These are phyloP conservation scores for Cheilosia urbana DNA, from an alignment of 2,888 invertebrate species.

Conservation along the genomic window DNA sequence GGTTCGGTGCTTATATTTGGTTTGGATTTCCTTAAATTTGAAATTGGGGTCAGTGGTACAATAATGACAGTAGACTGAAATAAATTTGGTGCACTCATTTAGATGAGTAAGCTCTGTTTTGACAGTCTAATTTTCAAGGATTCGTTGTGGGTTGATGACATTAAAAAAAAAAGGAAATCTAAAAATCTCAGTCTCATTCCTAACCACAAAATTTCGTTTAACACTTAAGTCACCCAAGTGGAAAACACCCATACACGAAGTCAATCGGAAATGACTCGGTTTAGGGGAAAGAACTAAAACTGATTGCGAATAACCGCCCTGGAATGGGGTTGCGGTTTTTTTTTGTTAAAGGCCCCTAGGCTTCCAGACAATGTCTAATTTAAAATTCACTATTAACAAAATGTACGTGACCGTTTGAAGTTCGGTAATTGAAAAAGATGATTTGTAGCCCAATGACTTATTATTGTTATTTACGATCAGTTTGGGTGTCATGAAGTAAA, in stretches of 20 bases:
- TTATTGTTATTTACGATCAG: neutral
- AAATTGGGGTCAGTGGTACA: neutral
- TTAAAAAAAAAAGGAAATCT: too few species aligned
- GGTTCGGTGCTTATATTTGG: too few species aligned
- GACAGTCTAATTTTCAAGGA: neutral
- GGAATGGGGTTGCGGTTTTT: neutral
- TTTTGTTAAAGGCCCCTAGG: neutral
- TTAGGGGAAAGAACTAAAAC: too few species aligned
- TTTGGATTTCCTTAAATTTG: neutral
- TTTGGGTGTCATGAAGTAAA: constrained; percentile 1
- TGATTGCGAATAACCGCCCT: too few species aligned
- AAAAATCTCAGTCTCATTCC: too few species aligned
- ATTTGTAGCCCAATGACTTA: neutral
- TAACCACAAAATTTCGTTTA: too few species aligned
- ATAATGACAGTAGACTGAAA: neutral
- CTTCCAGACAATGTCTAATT: neutral
- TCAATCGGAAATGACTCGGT: too few species aligned
- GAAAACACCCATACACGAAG: too few species aligned
- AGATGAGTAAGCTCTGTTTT: neutral
- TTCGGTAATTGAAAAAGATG: neutral
- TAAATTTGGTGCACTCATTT: neutral
- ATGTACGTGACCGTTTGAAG: neutral
- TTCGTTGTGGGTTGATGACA: neutral
- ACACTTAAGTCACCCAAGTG: too few species aligned
- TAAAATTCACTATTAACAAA: neutral